Evolutionary conservation across 2,113 vertebrate species (phyloP).

Genomic region (Lonchura striata): DNA sequence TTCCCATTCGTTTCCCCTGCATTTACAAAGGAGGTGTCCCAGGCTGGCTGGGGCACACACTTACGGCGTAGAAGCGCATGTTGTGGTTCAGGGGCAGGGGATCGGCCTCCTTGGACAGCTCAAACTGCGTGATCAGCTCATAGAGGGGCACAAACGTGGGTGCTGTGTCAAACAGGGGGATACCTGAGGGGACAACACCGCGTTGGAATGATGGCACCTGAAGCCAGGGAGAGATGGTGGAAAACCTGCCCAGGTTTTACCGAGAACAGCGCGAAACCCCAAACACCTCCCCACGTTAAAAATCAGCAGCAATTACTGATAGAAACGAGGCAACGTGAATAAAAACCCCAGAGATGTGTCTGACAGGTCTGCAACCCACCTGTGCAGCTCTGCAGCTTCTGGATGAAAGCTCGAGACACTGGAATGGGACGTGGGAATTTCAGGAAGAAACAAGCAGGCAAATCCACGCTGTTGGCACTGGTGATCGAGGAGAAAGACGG

Average conservation of each 20-base stretch:
- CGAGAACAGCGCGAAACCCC: not conserved
- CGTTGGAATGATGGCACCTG: not conserved
- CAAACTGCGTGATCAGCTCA: constrained; percentile 91
- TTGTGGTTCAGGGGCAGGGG: constrained; percentile 76
- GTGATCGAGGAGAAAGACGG: constrained; percentile 93
- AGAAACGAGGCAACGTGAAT: rapidly evolving
- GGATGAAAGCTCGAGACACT: constrained; percentile 90
- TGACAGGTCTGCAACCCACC: constrained; percentile 69
- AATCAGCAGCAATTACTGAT: rapidly evolving
- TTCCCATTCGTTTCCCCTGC: too few species aligned
- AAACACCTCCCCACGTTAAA: rapidly evolving
- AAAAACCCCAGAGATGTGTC: not conserved
- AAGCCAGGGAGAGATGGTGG: not conserved
- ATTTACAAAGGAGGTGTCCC: too few species aligned
- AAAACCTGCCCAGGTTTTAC: not conserved
- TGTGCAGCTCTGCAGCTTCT: constrained; percentile 88
- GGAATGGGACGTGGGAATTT: constrained; percentile 93
- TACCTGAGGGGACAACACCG: constrained; percentile 73
- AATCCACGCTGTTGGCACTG: constrained; percentile 95
- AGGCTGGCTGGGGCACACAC: not conserved
- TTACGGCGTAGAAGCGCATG: constrained; percentile 95
- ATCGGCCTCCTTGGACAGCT: constrained; percentile 84
- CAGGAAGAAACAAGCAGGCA: constrained; percentile 96
- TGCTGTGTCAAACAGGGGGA: constrained; percentile 85
- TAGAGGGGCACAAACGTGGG: constrained; percentile 86